phyloP scores from a whole-genome alignment of 2,113 vertebrate genomes.

The Ciconia maguari region DNA sequence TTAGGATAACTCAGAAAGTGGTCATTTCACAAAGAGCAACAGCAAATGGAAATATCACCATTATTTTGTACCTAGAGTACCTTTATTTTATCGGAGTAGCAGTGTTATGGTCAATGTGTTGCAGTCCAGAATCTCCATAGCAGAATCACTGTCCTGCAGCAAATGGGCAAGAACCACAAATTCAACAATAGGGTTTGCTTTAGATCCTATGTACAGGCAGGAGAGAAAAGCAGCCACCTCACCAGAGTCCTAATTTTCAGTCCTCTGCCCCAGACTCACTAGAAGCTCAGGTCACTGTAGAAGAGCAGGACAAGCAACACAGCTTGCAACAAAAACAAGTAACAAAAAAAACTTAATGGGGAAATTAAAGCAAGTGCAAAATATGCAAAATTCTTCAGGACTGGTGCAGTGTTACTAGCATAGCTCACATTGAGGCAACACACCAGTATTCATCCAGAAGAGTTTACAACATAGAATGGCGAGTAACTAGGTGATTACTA shows the following conservation, averaged over 20 bases:
- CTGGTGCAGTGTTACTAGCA: background rate
- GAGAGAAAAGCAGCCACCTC: background rate
- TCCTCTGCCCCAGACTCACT: background rate
- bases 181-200: background rate
- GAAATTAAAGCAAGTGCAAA: background rate
- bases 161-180: background rate
- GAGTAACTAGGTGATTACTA: constrained; percentile 17
- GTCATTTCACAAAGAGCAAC: background rate
- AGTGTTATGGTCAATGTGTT: background rate
- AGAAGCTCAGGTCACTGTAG: background rate
- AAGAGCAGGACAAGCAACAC: background rate
- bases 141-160: background rate
- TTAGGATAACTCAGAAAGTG: background rate
- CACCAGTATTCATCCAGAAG: background rate
- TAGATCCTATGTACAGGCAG: background rate
- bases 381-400: background rate
- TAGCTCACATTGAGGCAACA: background rate
- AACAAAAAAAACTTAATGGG: background rate
- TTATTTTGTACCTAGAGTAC: background rate
- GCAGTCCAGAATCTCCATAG: background rate
- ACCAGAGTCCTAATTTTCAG: background rate
- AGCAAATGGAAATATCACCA: background rate
- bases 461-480: background rate
- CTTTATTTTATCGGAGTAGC: background rate
- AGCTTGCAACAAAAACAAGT: background rate